Base-by-base conservation (phyloP, 2,113 vertebrate genomes). In the Bubo scandiacus region DNA sequence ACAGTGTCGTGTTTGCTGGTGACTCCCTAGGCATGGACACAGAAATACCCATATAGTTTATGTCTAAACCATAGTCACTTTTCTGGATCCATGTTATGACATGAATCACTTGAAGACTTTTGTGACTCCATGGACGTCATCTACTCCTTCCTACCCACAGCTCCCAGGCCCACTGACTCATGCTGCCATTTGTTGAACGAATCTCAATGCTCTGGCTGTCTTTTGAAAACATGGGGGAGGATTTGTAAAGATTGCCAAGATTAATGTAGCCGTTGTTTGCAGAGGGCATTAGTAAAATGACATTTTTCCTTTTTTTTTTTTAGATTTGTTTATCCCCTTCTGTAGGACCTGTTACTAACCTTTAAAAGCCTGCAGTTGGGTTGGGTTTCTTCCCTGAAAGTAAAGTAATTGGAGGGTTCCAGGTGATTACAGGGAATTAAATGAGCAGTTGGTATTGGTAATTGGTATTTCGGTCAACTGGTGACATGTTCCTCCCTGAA, bases 161-260 rank as follows among this genome's bases (percentile, higher is more conserved):
- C 90, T 85, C 72, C 34, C 84, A 88, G 82, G 16, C 90, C 96
- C 88, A 80, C 94, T 97, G 96, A 96, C 85, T 97, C 96, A 96
- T 13, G 62, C 74, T 94, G 88, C 96, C 87, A 70, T 94, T 97
- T 93, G 96, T 6, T 93, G 92, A 45, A 80, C 3, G 12, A 26
- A 54, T 79, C 94, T 80, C 47, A 0, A 5, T 83, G 92, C 92
- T 96, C 94, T 90, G 90, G n/a, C 90, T 94, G 74, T 9, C 70
- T 94, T 87, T 66, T 3, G 62, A 78, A 94, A 96, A 90, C 85
- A 68, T 5, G 94, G 92, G 93, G 96, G 96, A 96, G 96, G 96
- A 90, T 80, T 66, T 86, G 62, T 88, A 72, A 45, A 51, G 81
- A 52, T 54, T 90, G 94, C 95, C 96, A 96, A 61, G 85, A 61